A percentile compares a stretch with the other conserved stretches of the same genome.
These are phyloP conservation scores for Nemoura dubitans DNA, from an alignment of 2,888 invertebrate species.

Conservation along the genomic window DNA sequence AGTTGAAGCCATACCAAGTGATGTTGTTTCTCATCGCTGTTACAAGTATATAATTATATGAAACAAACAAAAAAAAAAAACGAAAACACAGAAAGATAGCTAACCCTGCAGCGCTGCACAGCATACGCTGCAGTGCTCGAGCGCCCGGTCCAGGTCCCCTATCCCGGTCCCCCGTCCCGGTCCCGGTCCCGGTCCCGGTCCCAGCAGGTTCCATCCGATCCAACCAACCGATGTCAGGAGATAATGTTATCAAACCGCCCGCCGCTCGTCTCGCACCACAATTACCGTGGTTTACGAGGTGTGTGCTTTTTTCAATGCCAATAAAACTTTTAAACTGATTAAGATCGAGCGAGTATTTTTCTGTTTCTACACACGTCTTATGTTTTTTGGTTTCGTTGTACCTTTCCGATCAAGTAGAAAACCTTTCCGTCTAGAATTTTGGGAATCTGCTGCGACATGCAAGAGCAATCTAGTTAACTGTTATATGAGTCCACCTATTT, in stretches of 20 bases:
- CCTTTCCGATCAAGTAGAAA: conserved; percentile 20
- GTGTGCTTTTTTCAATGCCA: conserved; percentile 53
- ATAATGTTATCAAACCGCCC: conserved; percentile 48
- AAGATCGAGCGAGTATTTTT: conserved; percentile 48
- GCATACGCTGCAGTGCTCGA: not conserved
- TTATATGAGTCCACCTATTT: no score
- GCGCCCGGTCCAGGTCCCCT: no score
- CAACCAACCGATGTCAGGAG: conserved; percentile 44
- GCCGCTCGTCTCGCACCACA: conserved; percentile 49
- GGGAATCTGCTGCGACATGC: no score
- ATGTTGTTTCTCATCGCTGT: not conserved
- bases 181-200: not conserved
- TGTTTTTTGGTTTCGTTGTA: not conserved
- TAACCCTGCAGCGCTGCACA: not conserved
- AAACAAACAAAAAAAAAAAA: conserved; percentile 7
- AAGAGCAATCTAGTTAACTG: no score
- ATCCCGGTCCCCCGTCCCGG: not conserved
- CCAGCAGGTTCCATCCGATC: conserved; percentile 9
- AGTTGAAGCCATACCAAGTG: conserved; percentile 22
- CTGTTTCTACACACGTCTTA: not conserved
- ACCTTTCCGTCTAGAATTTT: not conserved
- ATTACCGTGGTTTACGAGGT: conserved; percentile 49
- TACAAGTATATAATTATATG: conserved; percentile 8
- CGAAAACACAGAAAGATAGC: not conserved
- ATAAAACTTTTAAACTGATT: conserved; percentile 52